phyloP scores from a whole-genome alignment of 2,113 vertebrate species.

The Acanthisitta chloris region DNA sequence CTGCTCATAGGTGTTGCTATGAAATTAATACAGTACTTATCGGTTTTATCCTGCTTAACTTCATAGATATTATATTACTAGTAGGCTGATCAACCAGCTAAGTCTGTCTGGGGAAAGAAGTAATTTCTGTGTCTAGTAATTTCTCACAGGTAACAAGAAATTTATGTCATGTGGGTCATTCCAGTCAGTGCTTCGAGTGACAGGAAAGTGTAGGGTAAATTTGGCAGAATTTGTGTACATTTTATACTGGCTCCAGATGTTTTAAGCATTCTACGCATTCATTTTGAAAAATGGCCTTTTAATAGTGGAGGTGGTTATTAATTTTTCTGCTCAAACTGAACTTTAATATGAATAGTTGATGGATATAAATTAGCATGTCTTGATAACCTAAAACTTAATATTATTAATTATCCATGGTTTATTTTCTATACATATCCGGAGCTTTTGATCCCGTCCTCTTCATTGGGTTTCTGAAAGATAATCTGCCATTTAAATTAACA shows the following conservation, averaged over 20 bases:
- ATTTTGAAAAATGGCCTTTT: neutral
- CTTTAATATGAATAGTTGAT: neutral
- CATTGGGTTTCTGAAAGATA: neutral
- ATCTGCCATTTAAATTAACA: neutral
- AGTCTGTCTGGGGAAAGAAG: neutral
- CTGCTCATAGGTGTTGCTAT: neutral
- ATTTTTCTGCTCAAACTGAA: neutral
- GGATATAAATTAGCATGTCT: neutral
- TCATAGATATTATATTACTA: neutral
- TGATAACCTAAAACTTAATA: neutral
- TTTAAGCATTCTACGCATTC: neutral
- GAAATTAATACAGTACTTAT: neutral
- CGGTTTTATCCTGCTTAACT: neutral
- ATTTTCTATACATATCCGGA: neutral
- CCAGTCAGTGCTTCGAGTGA: neutral
- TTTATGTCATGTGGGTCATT: neutral
- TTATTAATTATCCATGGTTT: neutral
- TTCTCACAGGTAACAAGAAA: slow-evolving; percentile 21
- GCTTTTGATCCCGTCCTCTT: neutral
- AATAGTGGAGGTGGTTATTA: neutral
- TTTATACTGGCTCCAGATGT: neutral
- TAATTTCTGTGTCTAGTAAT: neutral
- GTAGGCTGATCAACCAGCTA: neutral
- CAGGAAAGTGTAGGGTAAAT: slow-evolving; percentile 5
- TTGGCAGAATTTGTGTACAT: slow-evolving; percentile 8